phyloP scores from a whole-genome alignment of 2,113 vertebrate genomes.

The Xiphophorus hellerii region DNA sequence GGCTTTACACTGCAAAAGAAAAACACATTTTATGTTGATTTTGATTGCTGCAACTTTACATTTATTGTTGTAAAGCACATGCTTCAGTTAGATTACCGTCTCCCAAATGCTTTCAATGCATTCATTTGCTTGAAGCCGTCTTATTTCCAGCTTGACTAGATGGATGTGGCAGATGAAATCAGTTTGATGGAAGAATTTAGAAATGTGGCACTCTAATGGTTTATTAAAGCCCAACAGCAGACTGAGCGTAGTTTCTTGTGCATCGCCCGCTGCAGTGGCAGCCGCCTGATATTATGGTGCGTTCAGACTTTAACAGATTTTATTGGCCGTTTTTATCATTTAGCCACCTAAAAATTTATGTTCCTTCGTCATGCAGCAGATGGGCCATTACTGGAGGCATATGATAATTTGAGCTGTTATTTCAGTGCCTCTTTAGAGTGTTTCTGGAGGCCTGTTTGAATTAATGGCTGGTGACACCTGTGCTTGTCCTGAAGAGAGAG shows the following conservation, averaged over 20 bases:
- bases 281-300: background rate
- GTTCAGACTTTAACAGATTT: background rate
- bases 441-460: background rate
- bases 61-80: background rate
- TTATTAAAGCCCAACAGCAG: slow-evolving; percentile 2
- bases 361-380: background rate
- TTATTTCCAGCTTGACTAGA: background rate
- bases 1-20: background rate
- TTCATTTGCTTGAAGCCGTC: background rate
- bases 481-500: slow-evolving; percentile 1
- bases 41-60: background rate
- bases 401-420: background rate
- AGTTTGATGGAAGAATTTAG: background rate
- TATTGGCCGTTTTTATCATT: background rate
- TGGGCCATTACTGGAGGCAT: background rate
- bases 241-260: background rate
- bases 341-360: background rate
- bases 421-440: background rate
- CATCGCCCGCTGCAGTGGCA: background rate
- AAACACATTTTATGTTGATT: background rate
- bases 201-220: background rate
- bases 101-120: background rate
- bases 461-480: slow-evolving; percentile 21
- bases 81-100: background rate
- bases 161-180: background rate